Evolutionary conservation across 2,113 vertebrate genomes (phyloP).

Genomic region (Eudyptes chrysolophus): DNA sequence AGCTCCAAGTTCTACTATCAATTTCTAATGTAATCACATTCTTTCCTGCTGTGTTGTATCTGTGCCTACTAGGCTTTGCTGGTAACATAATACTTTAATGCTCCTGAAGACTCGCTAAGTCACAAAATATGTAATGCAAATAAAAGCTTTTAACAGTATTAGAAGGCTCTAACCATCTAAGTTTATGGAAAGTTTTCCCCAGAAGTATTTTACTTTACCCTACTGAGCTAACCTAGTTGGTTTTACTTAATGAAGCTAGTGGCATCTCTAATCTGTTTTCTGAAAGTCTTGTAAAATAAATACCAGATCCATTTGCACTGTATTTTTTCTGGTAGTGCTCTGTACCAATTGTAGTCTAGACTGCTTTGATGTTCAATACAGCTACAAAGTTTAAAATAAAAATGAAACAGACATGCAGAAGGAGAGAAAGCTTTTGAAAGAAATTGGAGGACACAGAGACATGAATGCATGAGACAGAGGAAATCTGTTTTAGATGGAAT

Average conservation of each 20-base stretch:
- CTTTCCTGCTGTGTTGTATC: neutral
- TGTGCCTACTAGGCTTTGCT: neutral
- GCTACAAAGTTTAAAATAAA: neutral
- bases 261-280: neutral
- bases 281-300: neutral
- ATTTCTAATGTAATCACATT: neutral
- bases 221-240: neutral
- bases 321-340: neutral
- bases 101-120: neutral
- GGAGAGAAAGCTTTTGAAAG: neutral
- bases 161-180: neutral
- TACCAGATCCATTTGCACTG: neutral
- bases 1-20: neutral
- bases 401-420: neutral
- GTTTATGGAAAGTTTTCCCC: neutral
- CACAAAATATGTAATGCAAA: neutral
- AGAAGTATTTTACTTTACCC: neutral
- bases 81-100: neutral
- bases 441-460: neutral
- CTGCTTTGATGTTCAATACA: neutral
- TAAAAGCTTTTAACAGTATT: neutral
- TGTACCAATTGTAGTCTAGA: neutral
- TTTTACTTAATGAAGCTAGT: neutral
- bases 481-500: slow-evolving; percentile 15
- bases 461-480: neutral